Percentiles rank a stretch among this genome's conserved stretches.
phyloP scores from a whole-genome alignment of 1,140 invertebrate species.

The Drosophila seguyi region DNA sequence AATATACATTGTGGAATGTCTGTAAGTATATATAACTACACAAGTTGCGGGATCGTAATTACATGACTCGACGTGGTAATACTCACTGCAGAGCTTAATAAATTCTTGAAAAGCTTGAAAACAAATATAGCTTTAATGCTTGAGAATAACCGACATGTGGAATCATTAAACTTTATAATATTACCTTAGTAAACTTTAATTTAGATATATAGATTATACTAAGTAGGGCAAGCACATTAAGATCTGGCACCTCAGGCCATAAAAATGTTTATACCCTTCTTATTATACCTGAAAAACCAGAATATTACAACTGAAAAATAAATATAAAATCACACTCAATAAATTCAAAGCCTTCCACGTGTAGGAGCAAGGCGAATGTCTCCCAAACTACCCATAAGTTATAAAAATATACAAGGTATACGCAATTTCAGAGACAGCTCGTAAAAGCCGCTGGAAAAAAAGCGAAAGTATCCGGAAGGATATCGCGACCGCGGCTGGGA shows the following conservation, averaged over 20 bases:
- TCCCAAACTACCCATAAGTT: constrained; percentile 20
- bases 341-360: not conserved
- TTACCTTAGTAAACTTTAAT: no score
- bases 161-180: not conserved
- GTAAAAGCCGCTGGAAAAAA: constrained; percentile 33
- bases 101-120: not conserved
- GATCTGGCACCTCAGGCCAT: not conserved
- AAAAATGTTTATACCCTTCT: not conserved
- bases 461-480: constrained; percentile 31
- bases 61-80: not conserved
- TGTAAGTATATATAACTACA: constrained; percentile 43
- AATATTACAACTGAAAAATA: constrained; percentile 1
- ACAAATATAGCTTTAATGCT: not conserved
- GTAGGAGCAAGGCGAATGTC: not conserved
- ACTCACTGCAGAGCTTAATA: not conserved
- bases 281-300: not conserved
- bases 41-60: not conserved
- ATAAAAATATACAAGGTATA: constrained; percentile 12
- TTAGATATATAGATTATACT: no score
- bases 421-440: constrained; percentile 47
- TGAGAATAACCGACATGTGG: not conserved
- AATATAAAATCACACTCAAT: constrained; percentile 18
- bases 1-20: constrained; percentile 35
- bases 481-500: constrained; percentile 30
- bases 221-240: not conserved